These are phyloP conservation scores for Motacilla tschutschensis DNA, from an alignment of 2,113 vertebrate species.

Conservation along the genomic window DNA sequence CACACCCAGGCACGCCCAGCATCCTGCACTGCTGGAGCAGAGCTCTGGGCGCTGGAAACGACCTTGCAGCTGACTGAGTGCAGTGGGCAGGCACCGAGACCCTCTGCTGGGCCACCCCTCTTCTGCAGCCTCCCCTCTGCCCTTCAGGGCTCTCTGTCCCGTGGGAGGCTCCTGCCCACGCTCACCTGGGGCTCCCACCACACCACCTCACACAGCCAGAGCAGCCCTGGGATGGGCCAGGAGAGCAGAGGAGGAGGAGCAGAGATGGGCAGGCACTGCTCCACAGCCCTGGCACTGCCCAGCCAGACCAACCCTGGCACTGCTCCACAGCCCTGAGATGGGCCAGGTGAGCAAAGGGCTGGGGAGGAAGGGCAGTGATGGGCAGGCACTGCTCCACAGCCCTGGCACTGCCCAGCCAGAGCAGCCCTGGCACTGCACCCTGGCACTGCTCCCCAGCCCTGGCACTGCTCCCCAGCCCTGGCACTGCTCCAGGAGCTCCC, in stretches of 20 bases:
- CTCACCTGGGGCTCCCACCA: too few relatives aligned
- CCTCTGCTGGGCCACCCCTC: not conserved
- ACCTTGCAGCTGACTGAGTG: too few relatives aligned
- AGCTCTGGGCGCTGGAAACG: not conserved
- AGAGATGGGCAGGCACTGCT: not conserved
- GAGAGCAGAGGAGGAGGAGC: not conserved
- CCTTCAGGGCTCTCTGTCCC: not conserved
- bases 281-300: not conserved
- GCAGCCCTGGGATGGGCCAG: fast-evolving
- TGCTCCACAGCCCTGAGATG: too few relatives aligned
- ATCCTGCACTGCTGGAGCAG: fast-evolving
- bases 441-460: too few relatives aligned
- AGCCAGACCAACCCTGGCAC: too few relatives aligned
- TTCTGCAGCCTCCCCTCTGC: not conserved
- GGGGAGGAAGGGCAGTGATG: too few relatives aligned
- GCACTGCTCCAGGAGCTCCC: not conserved
- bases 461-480: not conserved
- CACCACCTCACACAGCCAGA: too few relatives aligned
- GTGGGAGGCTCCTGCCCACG: not conserved
- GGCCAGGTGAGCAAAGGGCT: too few relatives aligned
- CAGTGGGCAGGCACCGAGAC: not conserved
- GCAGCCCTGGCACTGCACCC: too few relatives aligned
- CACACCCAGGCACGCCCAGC: not conserved
- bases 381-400: too few relatives aligned
- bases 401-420: not conserved